Evolutionary conservation across 2,797 vertebrate genomes (phyloP).

Genomic region (Dendrocincla fuliginosa): DNA sequence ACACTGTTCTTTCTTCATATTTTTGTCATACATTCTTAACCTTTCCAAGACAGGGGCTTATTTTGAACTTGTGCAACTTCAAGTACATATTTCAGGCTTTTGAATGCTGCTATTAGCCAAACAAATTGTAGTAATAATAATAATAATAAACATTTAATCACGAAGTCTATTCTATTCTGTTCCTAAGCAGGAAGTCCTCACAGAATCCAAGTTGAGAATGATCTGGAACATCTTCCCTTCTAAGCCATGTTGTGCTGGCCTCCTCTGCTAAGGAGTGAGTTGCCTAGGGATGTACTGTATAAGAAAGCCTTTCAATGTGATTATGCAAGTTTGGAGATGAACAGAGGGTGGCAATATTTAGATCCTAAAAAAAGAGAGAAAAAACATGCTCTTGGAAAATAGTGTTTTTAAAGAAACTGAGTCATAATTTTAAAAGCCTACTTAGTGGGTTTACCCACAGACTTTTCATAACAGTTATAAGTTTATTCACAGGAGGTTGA

Average conservation of each 20-base stretch:
- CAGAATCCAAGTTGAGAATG: neutral
- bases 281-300: neutral
- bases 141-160: neutral
- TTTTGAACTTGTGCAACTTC: neutral
- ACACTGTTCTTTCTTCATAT: neutral
- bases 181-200: neutral
- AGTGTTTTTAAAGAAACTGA: neutral
- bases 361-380: neutral
- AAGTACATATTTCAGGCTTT: neutral
- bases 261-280: neutral
- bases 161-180: neutral
- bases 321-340: neutral
- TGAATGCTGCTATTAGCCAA: neutral
- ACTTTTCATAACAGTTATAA: neutral
- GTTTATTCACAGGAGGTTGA: neutral
- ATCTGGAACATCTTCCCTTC: neutral
- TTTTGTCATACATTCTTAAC: neutral
- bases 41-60: neutral
- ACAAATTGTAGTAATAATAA: neutral
- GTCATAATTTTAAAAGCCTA: neutral
- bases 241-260: rapidly evolving
- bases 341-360: neutral
- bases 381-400: neutral
- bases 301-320: neutral
- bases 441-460: neutral